Percentiles rank a stretch among this genome's conserved stretches.
Conservation (phyloP, 2,113 vertebrate genomes). For the Onychorhynchus coronatus region DNA sequence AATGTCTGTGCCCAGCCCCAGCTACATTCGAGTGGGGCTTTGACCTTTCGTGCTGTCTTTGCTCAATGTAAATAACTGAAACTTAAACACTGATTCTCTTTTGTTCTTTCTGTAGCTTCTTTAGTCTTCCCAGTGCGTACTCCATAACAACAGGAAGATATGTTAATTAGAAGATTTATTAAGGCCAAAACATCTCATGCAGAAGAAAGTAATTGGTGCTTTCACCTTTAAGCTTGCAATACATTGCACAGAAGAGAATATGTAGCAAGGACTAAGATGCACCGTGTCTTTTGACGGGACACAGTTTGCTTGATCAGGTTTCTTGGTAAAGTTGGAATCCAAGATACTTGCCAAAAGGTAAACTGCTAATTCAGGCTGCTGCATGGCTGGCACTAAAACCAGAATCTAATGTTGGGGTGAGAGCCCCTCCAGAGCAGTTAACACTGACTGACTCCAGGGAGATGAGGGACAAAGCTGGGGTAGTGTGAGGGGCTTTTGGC, state of each 20-base stretch:
- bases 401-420: background rate
- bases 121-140: slow-evolving; percentile 85
- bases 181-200: slow-evolving; percentile 58
- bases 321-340: background rate
- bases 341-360: background rate
- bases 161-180: slow-evolving; percentile 86
- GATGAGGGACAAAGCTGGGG: background rate
- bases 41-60: background rate
- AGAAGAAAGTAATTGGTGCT: slow-evolving; percentile 66
- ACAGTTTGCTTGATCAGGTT: slow-evolving; percentile 14
- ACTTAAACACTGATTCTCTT: slow-evolving; percentile 59
- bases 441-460: background rate
- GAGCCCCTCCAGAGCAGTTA: background rate
- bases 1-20: background rate
- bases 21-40: background rate
- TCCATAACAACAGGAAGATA: slow-evolving; percentile 85
- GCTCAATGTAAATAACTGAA: background rate
- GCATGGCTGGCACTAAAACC: slow-evolving; percentile 39
- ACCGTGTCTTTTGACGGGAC: background rate
- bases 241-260: slow-evolving; percentile 46
- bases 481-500: background rate
- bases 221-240: slow-evolving; percentile 60
- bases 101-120: slow-evolving; percentile 84
- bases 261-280: slow-evolving; percentile 45
- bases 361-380: slow-evolving; percentile 6